Percentiles rank a stretch among this genome's conserved stretches.
These are phyloP conservation scores for Vanacampus margaritifer DNA, from an alignment of 2,113 vertebrate species.

Conservation along the genomic window DNA sequence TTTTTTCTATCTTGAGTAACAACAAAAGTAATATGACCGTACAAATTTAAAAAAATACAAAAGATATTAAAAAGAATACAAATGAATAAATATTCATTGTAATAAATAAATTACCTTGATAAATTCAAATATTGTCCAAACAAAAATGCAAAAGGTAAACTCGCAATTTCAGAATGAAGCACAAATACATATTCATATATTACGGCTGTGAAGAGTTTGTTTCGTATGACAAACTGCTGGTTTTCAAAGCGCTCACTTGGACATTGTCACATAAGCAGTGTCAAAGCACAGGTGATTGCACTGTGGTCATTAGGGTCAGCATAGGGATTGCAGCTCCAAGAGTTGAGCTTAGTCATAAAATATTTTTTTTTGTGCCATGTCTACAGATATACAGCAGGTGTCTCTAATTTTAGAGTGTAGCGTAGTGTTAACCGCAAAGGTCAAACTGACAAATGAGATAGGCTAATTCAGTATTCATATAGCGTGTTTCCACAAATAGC, in stretches of 20 bases:
- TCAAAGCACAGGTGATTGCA: background rate
- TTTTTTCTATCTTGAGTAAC: constrained; percentile 19
- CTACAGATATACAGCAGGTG: constrained; percentile 18
- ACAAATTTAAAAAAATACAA: constrained; percentile 36
- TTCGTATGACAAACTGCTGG: background rate
- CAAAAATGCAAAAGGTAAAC: constrained; percentile 53
- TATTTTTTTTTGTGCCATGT: constrained; percentile 3
- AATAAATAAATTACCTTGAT: constrained; percentile 75
- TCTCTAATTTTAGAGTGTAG: constrained; percentile 32
- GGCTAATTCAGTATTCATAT: background rate
- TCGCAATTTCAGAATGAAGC: constrained; percentile 45
- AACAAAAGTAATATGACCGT: constrained; percentile 37
- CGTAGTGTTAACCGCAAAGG: constrained; percentile 18
- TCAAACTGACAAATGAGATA: constrained; percentile 1
- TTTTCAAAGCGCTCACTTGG: constrained; percentile 31
- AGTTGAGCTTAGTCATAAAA: constrained; percentile 11
- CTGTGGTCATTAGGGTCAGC: background rate
- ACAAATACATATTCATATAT: constrained; percentile 12
- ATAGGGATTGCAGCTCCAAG: constrained; percentile 3
- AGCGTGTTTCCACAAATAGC: background rate
- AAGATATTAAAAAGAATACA: constrained; percentile 56
- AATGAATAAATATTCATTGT: constrained; percentile 75
- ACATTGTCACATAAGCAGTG: background rate
- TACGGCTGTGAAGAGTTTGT: background rate
- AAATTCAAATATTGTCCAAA: constrained; percentile 62